Conservation (phyloP, 35 echinoderm and acorn worm genomes). For the Ophiothrix spiculata region DNA sequence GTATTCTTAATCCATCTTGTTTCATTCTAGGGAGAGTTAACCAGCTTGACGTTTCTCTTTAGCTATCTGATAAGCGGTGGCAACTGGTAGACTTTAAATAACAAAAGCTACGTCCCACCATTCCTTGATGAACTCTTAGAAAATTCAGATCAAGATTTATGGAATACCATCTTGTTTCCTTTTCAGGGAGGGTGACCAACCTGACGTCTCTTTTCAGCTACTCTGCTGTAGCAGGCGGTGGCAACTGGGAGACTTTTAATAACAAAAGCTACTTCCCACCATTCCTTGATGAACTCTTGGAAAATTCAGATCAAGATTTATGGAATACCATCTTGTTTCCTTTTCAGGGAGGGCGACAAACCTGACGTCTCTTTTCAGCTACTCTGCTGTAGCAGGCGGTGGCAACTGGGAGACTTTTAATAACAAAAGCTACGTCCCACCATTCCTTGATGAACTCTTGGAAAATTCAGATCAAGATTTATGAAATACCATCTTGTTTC, state of each 20-base stretch:
- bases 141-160: no score
- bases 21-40: no score
- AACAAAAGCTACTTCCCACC: not conserved
- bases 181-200: not conserved
- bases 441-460: not conserved
- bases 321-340: no score
- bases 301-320: not conserved
- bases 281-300: not conserved
- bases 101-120: no score
- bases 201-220: not conserved
- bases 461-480: not conserved
- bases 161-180: no score
- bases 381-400: not conserved
- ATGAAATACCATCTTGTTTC: no score
- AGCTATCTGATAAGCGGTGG: no score
- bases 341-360: not conserved
- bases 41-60: no score
- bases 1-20: no score
- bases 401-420: not conserved
- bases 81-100: no score
- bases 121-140: no score
- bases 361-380: not conserved
- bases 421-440: not conserved
- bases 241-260: not conserved
- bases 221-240: not conserved